phyloP scores from a whole-genome alignment of 2,797 vertebrate species.

The Streptopelia turtur region DNA sequence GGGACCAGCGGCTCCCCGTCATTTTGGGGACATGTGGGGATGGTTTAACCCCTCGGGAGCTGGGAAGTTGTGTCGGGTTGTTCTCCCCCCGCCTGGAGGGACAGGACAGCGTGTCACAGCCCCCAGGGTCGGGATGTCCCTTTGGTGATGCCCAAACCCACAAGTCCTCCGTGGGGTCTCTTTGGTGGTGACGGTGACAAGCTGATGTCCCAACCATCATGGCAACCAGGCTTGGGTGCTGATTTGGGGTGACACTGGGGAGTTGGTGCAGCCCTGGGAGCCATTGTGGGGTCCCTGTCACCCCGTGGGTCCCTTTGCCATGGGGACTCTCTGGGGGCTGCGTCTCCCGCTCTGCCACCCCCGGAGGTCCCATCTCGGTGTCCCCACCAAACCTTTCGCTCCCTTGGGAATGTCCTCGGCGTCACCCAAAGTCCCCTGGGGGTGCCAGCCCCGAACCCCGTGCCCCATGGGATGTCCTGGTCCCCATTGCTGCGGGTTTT shows the following conservation, averaged over 20 bases:
- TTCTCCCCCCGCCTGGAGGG: too few species aligned
- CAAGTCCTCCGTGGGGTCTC: fast-evolving
- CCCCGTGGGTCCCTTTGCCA: not conserved
- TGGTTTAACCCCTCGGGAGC: not conserved
- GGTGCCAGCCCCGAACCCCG: not conserved
- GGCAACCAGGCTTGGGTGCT: fast-evolving
- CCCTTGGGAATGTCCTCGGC: not conserved
- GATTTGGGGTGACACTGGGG: not conserved
- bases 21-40: not conserved
- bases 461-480: not conserved
- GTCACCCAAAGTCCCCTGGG: not conserved
- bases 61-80: fast-evolving
- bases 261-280: too few species aligned
- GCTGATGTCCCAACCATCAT: fast-evolving
- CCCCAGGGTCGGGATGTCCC: fast-evolving
- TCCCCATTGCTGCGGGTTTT: fast-evolving
- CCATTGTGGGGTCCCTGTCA: not conserved
- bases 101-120: not conserved
- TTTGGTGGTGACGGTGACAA: not conserved
- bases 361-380: fast-evolving
- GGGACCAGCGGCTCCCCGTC: not conserved
- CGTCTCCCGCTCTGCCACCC: fast-evolving
- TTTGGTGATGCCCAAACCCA: fast-evolving
- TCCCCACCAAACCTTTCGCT: not conserved
- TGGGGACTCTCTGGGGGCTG: not conserved